These are phyloP conservation scores for Anthopleura xanthogrammica DNA, from an alignment of 92 coral and sea anemone species.

Conservation along the genomic window DNA sequence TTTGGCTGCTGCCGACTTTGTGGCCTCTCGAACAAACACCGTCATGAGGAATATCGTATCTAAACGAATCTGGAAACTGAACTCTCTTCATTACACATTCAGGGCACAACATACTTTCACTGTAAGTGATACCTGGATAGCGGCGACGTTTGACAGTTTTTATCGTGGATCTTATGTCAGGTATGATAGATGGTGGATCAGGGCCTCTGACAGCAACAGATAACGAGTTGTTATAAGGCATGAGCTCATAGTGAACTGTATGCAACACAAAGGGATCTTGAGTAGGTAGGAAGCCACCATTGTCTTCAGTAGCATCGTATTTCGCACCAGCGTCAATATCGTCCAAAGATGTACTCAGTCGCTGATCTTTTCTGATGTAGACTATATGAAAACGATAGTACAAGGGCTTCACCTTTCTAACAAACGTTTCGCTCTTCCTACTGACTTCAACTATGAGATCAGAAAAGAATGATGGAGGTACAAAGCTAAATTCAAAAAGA, in stretches of 20 bases:
- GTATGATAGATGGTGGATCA: constrained; percentile 29
- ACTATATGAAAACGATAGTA: too few relatives aligned
- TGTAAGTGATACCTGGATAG: constrained; percentile 16
- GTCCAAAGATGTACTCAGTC: not conserved
- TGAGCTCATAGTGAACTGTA: constrained; percentile 32
- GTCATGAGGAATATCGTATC: constrained; percentile 2
- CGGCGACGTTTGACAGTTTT: constrained; percentile 17
- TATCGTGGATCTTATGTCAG: constrained; percentile 24
- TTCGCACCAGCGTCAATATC: not conserved
- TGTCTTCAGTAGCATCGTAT: not conserved
- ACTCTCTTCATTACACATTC: constrained; percentile 31
- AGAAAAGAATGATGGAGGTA: constrained; percentile 35
- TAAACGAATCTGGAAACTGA: constrained; percentile 14
- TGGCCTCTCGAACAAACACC: constrained; percentile 38
- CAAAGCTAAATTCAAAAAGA: constrained; percentile 19
- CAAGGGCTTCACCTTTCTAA: too few relatives aligned
- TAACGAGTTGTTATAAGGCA: constrained; percentile 33
- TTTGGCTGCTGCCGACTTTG: constrained; percentile 10
- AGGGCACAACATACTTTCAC: constrained; percentile 29
- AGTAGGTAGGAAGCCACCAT: not conserved
- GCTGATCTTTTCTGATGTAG: constrained; percentile 27
- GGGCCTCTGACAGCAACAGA: constrained; percentile 37
- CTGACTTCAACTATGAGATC: constrained; percentile 29
- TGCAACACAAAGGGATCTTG: constrained; percentile 6
- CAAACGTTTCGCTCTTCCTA: too few relatives aligned